Percentiles rank a stretch among this genome's conserved stretches.
These are phyloP conservation scores for Pseudorhombus dupliciocellatus DNA, from an alignment of 2,113 vertebrate genomes.

Conservation along the genomic window DNA sequence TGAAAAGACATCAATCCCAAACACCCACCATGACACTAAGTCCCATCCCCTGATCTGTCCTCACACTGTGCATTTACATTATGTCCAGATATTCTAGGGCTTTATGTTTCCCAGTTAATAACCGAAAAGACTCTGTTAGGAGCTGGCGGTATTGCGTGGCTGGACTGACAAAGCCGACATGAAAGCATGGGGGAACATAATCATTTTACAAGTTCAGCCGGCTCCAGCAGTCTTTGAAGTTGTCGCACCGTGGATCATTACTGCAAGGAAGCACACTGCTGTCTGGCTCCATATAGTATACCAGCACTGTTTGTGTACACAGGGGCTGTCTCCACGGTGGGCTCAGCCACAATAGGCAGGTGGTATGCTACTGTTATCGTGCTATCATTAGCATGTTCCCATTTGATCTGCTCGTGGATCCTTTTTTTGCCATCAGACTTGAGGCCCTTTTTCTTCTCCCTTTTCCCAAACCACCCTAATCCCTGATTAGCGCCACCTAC, in stretches of 20 bases:
- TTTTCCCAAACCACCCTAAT: constrained; percentile 54
- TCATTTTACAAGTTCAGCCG: constrained; percentile 63
- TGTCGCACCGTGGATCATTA: constrained; percentile 61
- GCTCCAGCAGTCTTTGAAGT: constrained; percentile 60
- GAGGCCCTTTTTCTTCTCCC: constrained; percentile 10
- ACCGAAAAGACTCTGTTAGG: constrained; percentile 57
- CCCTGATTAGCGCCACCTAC: constrained; percentile 63
- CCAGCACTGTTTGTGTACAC: constrained; percentile 10
- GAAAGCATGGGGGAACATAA: constrained; percentile 64
- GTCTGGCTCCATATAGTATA: constrained; percentile 20
- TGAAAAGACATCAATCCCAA: constrained; percentile 64
- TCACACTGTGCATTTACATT: constrained; percentile 45
- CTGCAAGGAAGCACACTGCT: constrained; percentile 40
- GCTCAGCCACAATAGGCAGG: constrained; percentile 26
- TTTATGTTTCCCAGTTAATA: constrained; percentile 58
- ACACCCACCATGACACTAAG: constrained; percentile 60
- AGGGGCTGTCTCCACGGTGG: constrained; percentile 10
- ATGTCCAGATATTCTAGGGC: constrained; percentile 50
- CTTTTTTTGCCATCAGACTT: constrained; percentile 30
- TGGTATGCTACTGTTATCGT: constrained; percentile 38
- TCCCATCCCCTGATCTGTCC: constrained; percentile 50
- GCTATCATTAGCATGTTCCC: constrained; percentile 52
- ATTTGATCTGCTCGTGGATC: constrained; percentile 40
- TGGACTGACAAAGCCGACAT: constrained; percentile 67
- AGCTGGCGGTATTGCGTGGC: constrained; percentile 43